These are phyloP conservation scores for Scaptomyza tumidula DNA, from an alignment of 2,888 invertebrate genomes.

Conservation along the genomic window DNA sequence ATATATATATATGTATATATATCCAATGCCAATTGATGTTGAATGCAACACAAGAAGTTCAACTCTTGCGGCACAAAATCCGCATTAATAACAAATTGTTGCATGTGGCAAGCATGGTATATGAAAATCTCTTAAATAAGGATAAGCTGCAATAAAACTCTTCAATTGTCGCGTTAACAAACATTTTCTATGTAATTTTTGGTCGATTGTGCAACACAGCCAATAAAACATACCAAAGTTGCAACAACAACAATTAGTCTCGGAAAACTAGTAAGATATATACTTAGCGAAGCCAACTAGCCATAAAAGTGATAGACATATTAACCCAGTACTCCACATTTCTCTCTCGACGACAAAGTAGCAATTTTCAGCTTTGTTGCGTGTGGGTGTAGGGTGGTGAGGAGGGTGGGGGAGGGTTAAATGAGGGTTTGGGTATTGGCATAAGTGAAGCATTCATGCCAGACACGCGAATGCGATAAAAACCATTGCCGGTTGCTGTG, in stretches of 20 bases:
- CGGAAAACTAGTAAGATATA: slow-evolving; percentile 44
- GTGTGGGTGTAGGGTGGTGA: slow-evolving; percentile 44
- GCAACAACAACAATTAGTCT: slow-evolving; percentile 44
- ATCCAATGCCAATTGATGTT: not conserved
- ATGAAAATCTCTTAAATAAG: too few species aligned
- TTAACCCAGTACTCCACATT: slow-evolving; percentile 78
- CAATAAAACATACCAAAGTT: slow-evolving; percentile 29
- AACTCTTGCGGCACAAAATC: not conserved
- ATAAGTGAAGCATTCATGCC: slow-evolving; percentile 72
- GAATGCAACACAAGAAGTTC: not conserved
- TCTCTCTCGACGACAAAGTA: slow-evolving; percentile 63
- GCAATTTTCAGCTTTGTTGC: slow-evolving; percentile 77
- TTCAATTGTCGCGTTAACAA: too few species aligned
- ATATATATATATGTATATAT: too few species aligned
- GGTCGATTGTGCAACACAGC: not conserved
- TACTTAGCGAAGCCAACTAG: slow-evolving; percentile 68
- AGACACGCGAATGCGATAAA: slow-evolving; percentile 77
- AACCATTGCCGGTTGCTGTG: slow-evolving; percentile 27
- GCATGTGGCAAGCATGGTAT: too few species aligned
- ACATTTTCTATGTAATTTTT: too few species aligned
- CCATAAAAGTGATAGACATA: slow-evolving; percentile 78
- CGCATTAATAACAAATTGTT: too few species aligned
- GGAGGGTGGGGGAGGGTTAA: not conserved
- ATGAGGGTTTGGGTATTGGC: slow-evolving; percentile 34
- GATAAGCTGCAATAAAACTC: too few species aligned